phyloP scores from a whole-genome alignment of 2,888 invertebrate species.

The Drosophila neotestacea region DNA sequence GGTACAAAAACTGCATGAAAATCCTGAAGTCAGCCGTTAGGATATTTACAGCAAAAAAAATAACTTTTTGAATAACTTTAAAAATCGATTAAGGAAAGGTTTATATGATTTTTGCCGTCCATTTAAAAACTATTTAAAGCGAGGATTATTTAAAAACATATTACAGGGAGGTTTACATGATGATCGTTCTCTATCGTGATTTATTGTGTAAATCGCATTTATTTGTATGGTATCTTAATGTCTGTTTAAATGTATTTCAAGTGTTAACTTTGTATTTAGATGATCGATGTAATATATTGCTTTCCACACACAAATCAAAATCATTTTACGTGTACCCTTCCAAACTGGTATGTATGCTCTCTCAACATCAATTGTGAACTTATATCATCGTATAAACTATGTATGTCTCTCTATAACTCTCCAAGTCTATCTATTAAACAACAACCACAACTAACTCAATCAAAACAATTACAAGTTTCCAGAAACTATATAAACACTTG shows the following conservation, averaged over 20 bases:
- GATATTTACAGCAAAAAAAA: too few species aligned
- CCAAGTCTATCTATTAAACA: background rate
- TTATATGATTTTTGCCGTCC: too few species aligned
- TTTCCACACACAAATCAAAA: slow-evolving; percentile 57
- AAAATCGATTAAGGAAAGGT: too few species aligned
- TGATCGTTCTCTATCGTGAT: too few species aligned
- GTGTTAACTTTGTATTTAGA: slow-evolving; percentile 42
- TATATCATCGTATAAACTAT: slow-evolving; percentile 24
- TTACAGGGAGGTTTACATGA: too few species aligned
- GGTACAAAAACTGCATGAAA: background rate
- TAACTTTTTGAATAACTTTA: too few species aligned
- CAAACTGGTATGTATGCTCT: slow-evolving; percentile 80
- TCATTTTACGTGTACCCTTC: slow-evolving; percentile 78
- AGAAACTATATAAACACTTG: slow-evolving; percentile 39
- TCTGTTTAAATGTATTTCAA: slow-evolving; percentile 30
- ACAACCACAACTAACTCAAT: slow-evolving; percentile 11
- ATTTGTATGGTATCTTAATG: background rate
- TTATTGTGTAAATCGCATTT: background rate
- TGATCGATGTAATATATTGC: slow-evolving; percentile 43
- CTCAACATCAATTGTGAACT: slow-evolving; percentile 52
- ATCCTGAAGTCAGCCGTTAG: background rate
- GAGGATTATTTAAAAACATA: too few species aligned
- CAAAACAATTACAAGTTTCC: background rate
- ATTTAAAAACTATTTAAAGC: too few species aligned
- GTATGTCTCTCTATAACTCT: slow-evolving; percentile 22